phyloP scores from a whole-genome alignment of 2,113 vertebrate genomes.

The Thamnaconus septentrionalis region DNA sequence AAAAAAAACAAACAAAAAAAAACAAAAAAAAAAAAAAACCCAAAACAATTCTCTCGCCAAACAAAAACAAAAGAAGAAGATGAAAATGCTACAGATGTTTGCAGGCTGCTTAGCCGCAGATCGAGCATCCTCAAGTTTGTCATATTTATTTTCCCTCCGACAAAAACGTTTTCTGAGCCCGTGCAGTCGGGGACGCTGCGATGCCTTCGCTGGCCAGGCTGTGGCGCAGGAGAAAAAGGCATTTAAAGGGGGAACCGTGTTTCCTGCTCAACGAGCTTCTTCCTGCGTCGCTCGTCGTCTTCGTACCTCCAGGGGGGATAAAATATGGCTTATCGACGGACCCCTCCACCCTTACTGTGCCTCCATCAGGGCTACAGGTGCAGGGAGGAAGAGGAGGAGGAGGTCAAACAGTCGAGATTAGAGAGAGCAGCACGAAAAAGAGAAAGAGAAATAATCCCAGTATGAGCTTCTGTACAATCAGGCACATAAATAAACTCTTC shows the following conservation, averaged over 20 bases:
- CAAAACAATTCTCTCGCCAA: neutral
- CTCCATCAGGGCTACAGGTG: constrained; percentile 12
- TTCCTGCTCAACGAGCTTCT: constrained; percentile 42
- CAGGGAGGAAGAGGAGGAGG: constrained; percentile 7
- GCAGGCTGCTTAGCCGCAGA: too few species aligned
- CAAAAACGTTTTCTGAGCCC: too few species aligned
- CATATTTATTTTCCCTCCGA: too few species aligned
- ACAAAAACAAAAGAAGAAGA: too few species aligned
- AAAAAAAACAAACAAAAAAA: neutral
- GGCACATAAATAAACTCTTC: constrained; percentile 63
- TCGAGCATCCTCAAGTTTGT: too few species aligned
- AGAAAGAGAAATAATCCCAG: constrained; percentile 32
- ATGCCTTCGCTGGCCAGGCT: constrained; percentile 27
- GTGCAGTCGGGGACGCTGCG: neutral
- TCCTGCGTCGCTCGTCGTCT: too few species aligned
- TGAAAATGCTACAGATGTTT: neutral
- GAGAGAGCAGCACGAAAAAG: constrained; percentile 49
- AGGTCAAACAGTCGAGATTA: constrained; percentile 30
- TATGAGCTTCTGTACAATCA: constrained; percentile 58
- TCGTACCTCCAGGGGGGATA: constrained; percentile 25
- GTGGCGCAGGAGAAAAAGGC: constrained; percentile 41
- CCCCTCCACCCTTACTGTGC: constrained; percentile 7
- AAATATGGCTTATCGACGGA: constrained; percentile 71
- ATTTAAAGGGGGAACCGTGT: constrained; percentile 25
- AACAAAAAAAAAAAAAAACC: neutral